Evolutionary conservation across 2,797 vertebrate genomes (phyloP).

Genomic region (Florisuga fusca): DNA sequence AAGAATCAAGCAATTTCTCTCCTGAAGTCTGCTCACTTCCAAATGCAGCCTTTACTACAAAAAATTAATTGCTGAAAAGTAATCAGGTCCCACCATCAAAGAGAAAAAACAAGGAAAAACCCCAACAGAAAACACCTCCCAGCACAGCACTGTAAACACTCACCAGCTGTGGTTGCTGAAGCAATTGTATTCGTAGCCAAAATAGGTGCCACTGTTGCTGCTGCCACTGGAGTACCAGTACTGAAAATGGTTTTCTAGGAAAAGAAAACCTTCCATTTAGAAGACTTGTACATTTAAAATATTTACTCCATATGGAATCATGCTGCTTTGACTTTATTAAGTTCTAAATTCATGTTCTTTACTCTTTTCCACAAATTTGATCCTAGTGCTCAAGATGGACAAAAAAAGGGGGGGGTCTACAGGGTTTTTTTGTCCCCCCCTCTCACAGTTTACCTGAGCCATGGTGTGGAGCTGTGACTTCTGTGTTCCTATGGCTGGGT

Average conservation of each 20-base stretch:
- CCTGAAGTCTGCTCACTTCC: not conserved
- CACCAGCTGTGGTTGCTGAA: slow-evolving; percentile 92
- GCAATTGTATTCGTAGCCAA: slow-evolving; percentile 94
- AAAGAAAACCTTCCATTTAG: not conserved
- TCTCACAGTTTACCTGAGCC: slow-evolving; percentile 84
- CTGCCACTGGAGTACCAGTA: slow-evolving; percentile 94
- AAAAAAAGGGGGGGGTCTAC: not conserved
- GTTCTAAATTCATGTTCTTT: not conserved
- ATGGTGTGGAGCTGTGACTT: slow-evolving; percentile 94
- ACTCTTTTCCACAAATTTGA: not conserved
- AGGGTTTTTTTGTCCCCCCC: not conserved
- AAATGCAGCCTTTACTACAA: not conserved
- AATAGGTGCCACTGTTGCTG: slow-evolving; percentile 97
- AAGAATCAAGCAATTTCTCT: not conserved
- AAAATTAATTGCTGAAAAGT: not conserved
- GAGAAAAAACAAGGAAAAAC: not conserved
- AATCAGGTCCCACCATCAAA: not conserved
- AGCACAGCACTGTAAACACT: slow-evolving; percentile 1
- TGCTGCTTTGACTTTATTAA: not conserved
- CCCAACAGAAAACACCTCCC: not conserved
- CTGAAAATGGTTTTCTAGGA: slow-evolving; percentile 95
- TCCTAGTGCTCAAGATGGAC: not conserved
- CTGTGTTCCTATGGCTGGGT: slow-evolving; percentile 90
- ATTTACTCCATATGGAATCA: not conserved
- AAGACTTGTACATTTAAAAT: not conserved